A percentile compares a stretch with the other conserved stretches of the same genome.
These are phyloP conservation scores for Characodon lateralis DNA, from an alignment of 2,797 vertebrate genomes.

Conservation along the genomic window DNA sequence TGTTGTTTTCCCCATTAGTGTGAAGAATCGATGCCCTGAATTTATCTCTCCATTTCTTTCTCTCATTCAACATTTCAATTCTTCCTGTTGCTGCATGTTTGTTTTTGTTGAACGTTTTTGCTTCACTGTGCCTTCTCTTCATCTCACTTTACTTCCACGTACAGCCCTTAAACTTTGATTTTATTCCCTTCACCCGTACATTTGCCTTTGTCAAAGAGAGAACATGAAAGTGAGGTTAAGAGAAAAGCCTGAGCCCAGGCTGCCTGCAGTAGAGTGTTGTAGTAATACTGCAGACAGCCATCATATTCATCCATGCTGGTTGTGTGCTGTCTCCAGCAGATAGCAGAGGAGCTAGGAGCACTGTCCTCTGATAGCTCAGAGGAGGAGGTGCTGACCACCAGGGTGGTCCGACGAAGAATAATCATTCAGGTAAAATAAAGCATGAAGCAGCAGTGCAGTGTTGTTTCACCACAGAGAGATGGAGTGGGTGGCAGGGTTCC, in stretches of 20 bases:
- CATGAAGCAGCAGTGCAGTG: slow-evolving; percentile 25
- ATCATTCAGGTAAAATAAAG: slow-evolving; percentile 92
- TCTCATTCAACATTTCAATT: neutral
- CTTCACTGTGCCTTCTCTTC: slow-evolving; percentile 55
- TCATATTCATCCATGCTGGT: slow-evolving; percentile 60
- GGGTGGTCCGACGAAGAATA: slow-evolving; percentile 93
- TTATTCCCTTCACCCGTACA: neutral
- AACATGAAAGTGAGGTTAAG: slow-evolving; percentile 45
- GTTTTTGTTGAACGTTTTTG: slow-evolving; percentile 19
- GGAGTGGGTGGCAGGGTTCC: neutral
- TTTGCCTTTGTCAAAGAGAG: neutral
- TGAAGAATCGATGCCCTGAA: slow-evolving; percentile 30
- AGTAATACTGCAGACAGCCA: slow-evolving; percentile 15
- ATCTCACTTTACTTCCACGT: slow-evolving; percentile 45
- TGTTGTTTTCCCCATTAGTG: slow-evolving; percentile 28
- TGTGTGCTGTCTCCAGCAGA: slow-evolving; percentile 88
- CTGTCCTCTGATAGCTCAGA: slow-evolving; percentile 95
- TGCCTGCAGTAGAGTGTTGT: slow-evolving; percentile 28
- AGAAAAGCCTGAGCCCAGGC: slow-evolving; percentile 44
- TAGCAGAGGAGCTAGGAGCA: slow-evolving; percentile 90
- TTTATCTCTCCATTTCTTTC: neutral
- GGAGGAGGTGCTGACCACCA: slow-evolving; percentile 94
- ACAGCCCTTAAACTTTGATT: neutral
- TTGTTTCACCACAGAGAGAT: neutral
- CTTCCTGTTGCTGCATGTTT: slow-evolving; percentile 38